Percentiles rank a stretch among this genome's conserved stretches.
Evolutionary conservation across 2,888 invertebrate genomes (phyloP).

Genomic region (Lycocerus yunnanus): DNA sequence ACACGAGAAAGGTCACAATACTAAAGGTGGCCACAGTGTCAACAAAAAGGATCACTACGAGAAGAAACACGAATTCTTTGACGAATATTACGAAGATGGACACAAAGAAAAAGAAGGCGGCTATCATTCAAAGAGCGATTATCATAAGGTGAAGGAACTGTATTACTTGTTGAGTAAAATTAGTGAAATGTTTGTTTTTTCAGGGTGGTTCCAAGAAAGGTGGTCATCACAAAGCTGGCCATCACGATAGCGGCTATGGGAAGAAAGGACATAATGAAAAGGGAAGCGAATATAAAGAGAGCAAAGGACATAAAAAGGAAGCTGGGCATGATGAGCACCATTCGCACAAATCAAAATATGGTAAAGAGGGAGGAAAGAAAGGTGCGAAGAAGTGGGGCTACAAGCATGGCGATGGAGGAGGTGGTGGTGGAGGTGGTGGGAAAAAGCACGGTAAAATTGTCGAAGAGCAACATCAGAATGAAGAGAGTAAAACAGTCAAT

Average conservation of each 20-base stretch:
- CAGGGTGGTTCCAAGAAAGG: slow-evolving; percentile 65
- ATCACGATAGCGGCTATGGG: slow-evolving; percentile 61
- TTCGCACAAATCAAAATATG: slow-evolving; percentile 56
- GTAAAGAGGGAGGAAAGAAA: slow-evolving; percentile 56
- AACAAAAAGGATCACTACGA: slow-evolving; percentile 78
- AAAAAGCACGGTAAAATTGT: slow-evolving; percentile 22
- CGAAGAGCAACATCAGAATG: slow-evolving; percentile 5
- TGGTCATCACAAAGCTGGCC: slow-evolving; percentile 58
- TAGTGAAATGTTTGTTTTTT: slow-evolving; percentile 24
- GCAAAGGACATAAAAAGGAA: slow-evolving; percentile 63
- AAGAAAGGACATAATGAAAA: slow-evolving; percentile 62
- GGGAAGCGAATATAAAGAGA: slow-evolving; percentile 60
- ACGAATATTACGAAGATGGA: slow-evolving; percentile 71
- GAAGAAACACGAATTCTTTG: slow-evolving; percentile 76
- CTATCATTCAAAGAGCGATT: slow-evolving; percentile 60
- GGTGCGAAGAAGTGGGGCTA: slow-evolving; percentile 62
- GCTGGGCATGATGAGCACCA: slow-evolving; percentile 64
- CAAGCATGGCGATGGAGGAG: slow-evolving; percentile 14
- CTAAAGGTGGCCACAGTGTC: slow-evolving; percentile 74
- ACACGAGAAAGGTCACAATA: slow-evolving; percentile 72
- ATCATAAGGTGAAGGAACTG: slow-evolving; percentile 51
- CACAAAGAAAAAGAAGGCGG: slow-evolving; percentile 70
- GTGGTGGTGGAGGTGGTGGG: slow-evolving; percentile 28
- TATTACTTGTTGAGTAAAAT: not conserved
- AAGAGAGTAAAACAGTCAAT: not conserved